Percentiles rank a stretch among this genome's conserved stretches.
Evolutionary conservation across 2,113 vertebrate genomes (phyloP).

Genomic region (Naja naja): DNA sequence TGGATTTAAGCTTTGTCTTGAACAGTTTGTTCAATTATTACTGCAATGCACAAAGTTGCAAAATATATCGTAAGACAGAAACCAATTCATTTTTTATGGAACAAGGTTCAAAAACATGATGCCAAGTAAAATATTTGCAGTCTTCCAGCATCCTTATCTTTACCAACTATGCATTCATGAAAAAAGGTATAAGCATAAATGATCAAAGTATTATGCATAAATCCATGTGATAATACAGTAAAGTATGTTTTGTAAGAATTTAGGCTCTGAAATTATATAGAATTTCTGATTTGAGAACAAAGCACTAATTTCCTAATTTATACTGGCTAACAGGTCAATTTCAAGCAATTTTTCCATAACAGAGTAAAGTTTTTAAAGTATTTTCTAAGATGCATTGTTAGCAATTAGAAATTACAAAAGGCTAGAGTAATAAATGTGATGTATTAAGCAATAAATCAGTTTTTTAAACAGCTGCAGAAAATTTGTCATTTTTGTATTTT

Average conservation of each 20-base stretch:
- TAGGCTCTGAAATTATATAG: background rate
- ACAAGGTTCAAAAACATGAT: background rate
- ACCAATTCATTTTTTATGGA: background rate
- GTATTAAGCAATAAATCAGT: background rate
- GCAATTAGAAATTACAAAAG: background rate
- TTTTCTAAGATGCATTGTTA: background rate
- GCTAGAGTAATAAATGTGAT: background rate
- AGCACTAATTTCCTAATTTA: background rate
- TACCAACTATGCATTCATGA: background rate
- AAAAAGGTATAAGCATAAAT: background rate
- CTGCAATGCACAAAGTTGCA: background rate
- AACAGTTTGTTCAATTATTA: background rate
- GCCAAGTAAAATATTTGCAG: slow-evolving; percentile 6
- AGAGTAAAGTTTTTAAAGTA: background rate
- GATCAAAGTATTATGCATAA: background rate
- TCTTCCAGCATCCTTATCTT: background rate
- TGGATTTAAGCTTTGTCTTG: background rate
- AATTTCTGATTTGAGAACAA: background rate
- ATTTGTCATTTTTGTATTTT: background rate
- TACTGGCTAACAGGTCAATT: background rate
- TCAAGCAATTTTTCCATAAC: background rate
- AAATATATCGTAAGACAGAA: background rate
- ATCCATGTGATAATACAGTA: background rate
- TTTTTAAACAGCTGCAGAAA: background rate
- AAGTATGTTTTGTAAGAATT: background rate